A percentile compares a stretch with the other conserved stretches of the same genome.
Evolutionary conservation across 2,888 invertebrate species (phyloP).

Genomic region (Eubasilissa splendida): DNA sequence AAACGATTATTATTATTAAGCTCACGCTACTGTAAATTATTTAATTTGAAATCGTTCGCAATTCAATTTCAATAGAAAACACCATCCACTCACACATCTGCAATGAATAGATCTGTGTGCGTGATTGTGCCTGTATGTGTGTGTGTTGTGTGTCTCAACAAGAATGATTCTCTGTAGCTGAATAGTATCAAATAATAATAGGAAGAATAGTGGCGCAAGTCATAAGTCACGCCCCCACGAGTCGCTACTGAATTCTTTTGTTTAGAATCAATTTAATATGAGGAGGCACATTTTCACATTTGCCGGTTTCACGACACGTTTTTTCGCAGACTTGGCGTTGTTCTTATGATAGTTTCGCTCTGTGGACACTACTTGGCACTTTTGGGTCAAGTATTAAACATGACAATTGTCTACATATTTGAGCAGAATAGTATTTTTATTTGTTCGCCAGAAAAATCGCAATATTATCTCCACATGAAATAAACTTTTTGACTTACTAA

Average conservation of each 20-base stretch:
- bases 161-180: neutral
- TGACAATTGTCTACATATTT: no score
- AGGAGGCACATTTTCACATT: constrained; percentile 4
- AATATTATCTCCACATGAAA: no score
- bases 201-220: neutral
- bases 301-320: neutral
- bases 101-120: neutral
- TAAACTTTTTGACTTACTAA: no score
- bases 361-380: no score
- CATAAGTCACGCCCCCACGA: constrained; percentile 6
- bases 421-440: no score
- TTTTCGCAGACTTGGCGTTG: no score
- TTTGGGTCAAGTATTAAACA: no score
- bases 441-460: no score
- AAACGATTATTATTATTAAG: neutral
- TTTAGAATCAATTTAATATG: constrained; percentile 7
- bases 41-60: constrained; percentile 24
- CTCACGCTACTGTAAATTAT: neutral
- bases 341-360: no score
- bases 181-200: constrained; percentile 25
- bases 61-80: constrained; percentile 18
- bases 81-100: neutral
- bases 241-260: constrained; percentile 30
- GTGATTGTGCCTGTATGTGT: neutral
- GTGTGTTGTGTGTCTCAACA: neutral